Conservation (phyloP, 2,888 invertebrate species). For the Tridacna gigas region DNA sequence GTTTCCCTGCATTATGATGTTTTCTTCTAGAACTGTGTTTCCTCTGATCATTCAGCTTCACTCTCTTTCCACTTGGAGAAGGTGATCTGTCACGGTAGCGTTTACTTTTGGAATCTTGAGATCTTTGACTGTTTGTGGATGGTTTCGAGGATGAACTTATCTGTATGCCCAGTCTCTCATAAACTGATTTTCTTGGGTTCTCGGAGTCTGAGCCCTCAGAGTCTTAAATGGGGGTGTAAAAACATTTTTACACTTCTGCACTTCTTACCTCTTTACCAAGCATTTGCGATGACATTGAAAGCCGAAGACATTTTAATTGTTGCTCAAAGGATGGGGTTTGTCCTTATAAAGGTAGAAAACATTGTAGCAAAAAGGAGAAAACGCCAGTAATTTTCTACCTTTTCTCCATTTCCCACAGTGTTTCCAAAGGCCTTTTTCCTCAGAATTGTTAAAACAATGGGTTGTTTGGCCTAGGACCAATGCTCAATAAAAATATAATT, state of each 20-base stretch:
- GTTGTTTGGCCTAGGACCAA: no score
- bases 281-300: background rate
- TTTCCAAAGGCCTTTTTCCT: no score
- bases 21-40: background rate
- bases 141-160: background rate
- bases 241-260: background rate
- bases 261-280: background rate
- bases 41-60: background rate
- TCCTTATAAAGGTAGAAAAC: no score
- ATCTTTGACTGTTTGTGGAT: background rate
- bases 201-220: constrained; percentile 16
- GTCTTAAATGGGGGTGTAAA: background rate
- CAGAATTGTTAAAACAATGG: no score
- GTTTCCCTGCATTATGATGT: background rate
- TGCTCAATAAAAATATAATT: no score
- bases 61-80: constrained; percentile 3
- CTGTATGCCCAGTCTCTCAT: constrained; percentile 69
- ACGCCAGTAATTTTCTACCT: no score
- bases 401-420: no score
- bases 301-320: no score
- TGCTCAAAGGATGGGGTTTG: no score
- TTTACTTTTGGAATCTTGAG: constrained; percentile 1
- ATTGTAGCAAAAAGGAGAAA: no score
- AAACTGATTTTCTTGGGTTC: constrained; percentile 59
- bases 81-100: background rate